Base-by-base conservation (phyloP, 2,888 invertebrate species). In the Erebia aethiops region DNA sequence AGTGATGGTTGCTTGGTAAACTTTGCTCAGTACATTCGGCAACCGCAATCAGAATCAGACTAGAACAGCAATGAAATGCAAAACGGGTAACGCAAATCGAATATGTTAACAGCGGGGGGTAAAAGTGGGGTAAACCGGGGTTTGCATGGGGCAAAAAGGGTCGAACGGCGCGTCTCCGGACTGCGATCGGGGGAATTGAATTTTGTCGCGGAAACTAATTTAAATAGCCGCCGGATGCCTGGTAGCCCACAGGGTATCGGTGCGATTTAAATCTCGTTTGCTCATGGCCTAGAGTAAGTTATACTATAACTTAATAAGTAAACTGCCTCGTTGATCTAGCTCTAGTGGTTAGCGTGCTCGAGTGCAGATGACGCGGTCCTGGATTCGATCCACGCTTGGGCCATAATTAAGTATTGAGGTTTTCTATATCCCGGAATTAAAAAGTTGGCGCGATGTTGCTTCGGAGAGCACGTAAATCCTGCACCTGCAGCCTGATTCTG, bases 121-220 rank as follows among this genome's bases (percentile, higher is more conserved):
- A 71, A 75, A 67, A 61, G 54, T 67, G 69, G 61, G 52, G 67
- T 56, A 43, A 43, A 10, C 18, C 43, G 57, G 58, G 67, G 72
- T 65, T 57, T 61, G 63, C 70, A 66, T 52, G 52, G 58, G 60
- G 61, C 64, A 54, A 71, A 73, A 73, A 66, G 56, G 74, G 67
- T 64, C 70, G 56, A 66, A 75, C 78, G 60, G 71, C 71, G 54
- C 73, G 69, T 79, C 81, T 78, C 78, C 46, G 8, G 79, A 77
- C 83, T 74, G 71, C 70, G 68, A 76, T 77, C 77, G 74, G 63
- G 71, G 72, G 81, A 85, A 87, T 87, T 85, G 83, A 87, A 86
- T 85, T 82, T 78, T 79, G 81, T 78, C 79, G 79, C 80, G 77
- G 78, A 84, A 87, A 87, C 85, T 85, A 85, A 88, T 86, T 86